phyloP scores from a whole-genome alignment of 2,113 vertebrate genomes.

The Myiagra hebetior region DNA sequence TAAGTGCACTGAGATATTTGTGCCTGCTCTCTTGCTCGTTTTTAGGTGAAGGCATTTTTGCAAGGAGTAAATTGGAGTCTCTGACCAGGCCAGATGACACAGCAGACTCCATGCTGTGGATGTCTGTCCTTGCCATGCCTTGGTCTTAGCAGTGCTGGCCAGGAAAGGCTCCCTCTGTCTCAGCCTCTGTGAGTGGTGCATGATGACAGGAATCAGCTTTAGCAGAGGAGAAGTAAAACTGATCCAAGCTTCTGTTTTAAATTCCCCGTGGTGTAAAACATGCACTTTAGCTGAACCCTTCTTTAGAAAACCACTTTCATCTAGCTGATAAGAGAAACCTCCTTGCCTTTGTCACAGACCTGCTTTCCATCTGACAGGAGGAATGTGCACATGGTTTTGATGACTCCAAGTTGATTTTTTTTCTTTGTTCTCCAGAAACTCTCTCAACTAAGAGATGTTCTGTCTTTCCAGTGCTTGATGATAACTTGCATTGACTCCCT shows the following conservation, averaged over 20 bases:
- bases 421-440: neutral
- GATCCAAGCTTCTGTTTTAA: neutral
- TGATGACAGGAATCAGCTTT: neutral
- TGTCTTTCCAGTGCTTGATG: neutral
- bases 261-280: neutral
- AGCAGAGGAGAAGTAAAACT: neutral
- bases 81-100: neutral
- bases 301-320: neutral
- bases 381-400: neutral
- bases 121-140: neutral
- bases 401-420: neutral
- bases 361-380: neutral
- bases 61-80: neutral
- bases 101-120: neutral
- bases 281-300: neutral
- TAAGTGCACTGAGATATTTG: fast-evolving
- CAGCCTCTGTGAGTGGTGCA: neutral
- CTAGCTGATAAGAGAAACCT: neutral
- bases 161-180: neutral
- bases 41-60: neutral
- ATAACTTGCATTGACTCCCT: neutral
- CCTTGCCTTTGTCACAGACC: neutral
- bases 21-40: neutral
- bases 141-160: neutral
- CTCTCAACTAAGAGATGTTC: neutral